Conservation (phyloP, 2,113 vertebrate genomes). For the Sialia sialis region DNA sequence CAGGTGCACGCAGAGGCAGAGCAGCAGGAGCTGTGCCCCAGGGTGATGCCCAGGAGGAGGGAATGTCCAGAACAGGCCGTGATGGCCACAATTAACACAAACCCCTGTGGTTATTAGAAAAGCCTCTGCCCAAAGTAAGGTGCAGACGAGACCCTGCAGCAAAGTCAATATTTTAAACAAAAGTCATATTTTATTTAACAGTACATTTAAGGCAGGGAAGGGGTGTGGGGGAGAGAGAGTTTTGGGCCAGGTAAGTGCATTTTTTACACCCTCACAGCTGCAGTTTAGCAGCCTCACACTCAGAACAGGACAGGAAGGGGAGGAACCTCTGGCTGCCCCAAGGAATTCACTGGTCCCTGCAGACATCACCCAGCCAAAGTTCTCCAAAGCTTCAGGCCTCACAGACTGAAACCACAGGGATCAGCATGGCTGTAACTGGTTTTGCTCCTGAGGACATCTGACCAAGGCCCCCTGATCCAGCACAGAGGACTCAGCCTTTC, state of each 20-base stretch:
- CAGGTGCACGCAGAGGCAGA: neutral
- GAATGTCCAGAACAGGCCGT: neutral
- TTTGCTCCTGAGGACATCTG: neutral
- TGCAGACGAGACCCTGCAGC: fast-evolving
- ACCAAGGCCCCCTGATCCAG: neutral
- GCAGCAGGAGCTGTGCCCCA: neutral
- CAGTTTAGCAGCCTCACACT: neutral
- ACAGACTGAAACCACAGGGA: neutral
- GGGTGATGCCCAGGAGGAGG: neutral
- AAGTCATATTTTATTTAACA: neutral
- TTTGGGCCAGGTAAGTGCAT: neutral
- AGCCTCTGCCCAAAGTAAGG: neutral
- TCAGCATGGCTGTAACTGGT: neutral
- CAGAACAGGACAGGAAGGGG: neutral
- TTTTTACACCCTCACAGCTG: neutral
- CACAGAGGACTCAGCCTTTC: neutral
- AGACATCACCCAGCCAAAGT: neutral
- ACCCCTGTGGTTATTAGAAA: neutral
- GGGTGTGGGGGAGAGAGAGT: too few relatives aligned
- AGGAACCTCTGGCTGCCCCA: neutral
- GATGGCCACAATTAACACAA: neutral
- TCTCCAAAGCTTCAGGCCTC: neutral
- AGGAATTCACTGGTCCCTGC: fast-evolving
- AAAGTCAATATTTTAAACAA: neutral
- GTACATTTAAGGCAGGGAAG: neutral